phyloP scores from a whole-genome alignment of 2,797 vertebrate genomes.

The Fratercula arctica region DNA sequence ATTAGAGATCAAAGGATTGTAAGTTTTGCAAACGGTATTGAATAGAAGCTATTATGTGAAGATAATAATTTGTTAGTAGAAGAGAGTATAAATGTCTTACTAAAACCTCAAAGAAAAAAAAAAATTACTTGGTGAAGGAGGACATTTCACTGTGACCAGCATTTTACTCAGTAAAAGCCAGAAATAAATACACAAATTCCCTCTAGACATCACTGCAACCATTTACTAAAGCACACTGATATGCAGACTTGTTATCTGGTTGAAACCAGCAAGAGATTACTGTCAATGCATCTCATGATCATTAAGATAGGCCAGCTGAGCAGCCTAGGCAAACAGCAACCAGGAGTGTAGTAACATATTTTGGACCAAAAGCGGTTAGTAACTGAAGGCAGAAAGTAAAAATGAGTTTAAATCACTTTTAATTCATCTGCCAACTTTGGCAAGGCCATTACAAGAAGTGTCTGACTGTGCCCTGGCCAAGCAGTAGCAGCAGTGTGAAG shows the following conservation, averaged over 20 bases:
- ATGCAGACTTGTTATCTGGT: not conserved
- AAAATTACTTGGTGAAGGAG: not conserved
- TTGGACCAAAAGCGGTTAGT: not conserved
- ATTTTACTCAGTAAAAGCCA: not conserved
- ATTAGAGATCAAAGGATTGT: not conserved
- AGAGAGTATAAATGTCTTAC: not conserved
- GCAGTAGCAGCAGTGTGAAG: not conserved
- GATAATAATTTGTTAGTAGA: not conserved
- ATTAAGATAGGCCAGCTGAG: not conserved
- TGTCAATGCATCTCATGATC: not conserved
- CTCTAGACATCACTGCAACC: not conserved
- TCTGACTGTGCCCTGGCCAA: not conserved
- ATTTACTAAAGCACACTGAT: not conserved
- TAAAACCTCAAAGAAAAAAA: not conserved
- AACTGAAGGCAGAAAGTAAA: not conserved
- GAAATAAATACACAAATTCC: not conserved
- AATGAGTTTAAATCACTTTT: not conserved
- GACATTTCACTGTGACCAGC: not conserved
- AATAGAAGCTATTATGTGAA: not conserved
- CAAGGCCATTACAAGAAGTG: not conserved
- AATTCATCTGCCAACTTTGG: not conserved
- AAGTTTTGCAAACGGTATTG: not conserved
- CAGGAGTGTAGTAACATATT: not conserved
- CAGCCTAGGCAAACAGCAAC: not conserved
- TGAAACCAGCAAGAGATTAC: not conserved